Evolutionary conservation across 2,888 invertebrate genomes (phyloP), one percentile per base, ranked within the genome.

Genomic region (Drosophila kuntzei): DNA sequence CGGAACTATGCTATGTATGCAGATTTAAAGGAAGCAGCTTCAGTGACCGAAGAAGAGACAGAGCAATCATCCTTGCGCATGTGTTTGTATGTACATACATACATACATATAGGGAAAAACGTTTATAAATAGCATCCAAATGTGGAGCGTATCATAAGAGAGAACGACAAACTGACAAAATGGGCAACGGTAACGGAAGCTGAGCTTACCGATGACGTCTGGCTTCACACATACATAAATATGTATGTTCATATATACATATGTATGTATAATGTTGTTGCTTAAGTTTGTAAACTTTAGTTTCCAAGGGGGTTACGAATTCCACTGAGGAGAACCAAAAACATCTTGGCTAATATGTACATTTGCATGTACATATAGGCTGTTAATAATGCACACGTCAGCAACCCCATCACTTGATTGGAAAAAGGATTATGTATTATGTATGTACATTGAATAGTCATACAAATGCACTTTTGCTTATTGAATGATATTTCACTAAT

Each of bases 61-160:
- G 61, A 61, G 67, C 49, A 63, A 54, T 18, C 66, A 73, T 69
- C 61, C 61, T 71, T 66, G 76, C 79, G 76, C 71, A 75, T 79
- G 63, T 66, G 53, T 74, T 46, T 64, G 55, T 50, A 36, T 67
- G 63, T 71, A 63, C 73, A 68, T 70, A 61, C 69, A 58, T 53
- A 55, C 18, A 37, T 32, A 49, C 43, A 37, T 55, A 41, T 39
- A 67, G 34, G 63, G 46, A 64, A 71, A 73, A 76, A 46, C 58
- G 54, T 80, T 87, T 87, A 89, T 84, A 87, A 85, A 89, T 89
- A 89, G 75, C 75, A 81, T 87, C 87, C 79, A 87, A 83, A 88
- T 71, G 77, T 86, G 80, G 89, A 86, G 80, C 85, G 87, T 75
- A 75, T 83, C 51, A 62, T 62, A 43, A 34, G 49, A 73, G 53